A percentile compares a stretch with the other conserved stretches of the same genome.
Evolutionary conservation across 2,113 vertebrate species (phyloP).

Genomic region (Columba livia): DNA sequence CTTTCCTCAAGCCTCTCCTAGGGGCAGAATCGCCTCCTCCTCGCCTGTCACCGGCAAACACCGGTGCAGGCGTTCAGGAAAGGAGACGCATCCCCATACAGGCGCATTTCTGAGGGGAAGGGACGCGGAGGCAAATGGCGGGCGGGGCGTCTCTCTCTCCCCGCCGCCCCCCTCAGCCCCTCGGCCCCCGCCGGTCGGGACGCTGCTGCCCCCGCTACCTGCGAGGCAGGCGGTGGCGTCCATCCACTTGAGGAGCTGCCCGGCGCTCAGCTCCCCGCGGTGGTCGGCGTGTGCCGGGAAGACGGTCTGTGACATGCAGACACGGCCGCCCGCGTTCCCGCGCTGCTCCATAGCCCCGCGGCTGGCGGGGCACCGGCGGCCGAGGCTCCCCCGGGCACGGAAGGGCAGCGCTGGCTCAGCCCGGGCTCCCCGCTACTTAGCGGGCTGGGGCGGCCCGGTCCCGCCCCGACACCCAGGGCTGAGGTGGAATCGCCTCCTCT

Average conservation of each 20-base stretch:
- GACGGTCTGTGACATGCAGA: slow-evolving; percentile 73
- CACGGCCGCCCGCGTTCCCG: background rate
- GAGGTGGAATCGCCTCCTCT: background rate
- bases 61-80: too few species aligned
- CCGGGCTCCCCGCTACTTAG: background rate
- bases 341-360: background rate
- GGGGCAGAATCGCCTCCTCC: background rate
- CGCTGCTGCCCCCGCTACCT: slow-evolving; percentile 51
- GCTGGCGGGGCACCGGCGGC: background rate
- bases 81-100: background rate
- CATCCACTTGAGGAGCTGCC: slow-evolving; percentile 81
- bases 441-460: background rate
- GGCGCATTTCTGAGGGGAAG: background rate
- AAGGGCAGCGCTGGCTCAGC: too few species aligned
- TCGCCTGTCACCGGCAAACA: background rate
- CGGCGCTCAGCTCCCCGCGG: slow-evolving; percentile 70
- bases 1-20: background rate
- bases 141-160: background rate
- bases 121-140: background rate
- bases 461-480: background rate
- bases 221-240: slow-evolving; percentile 78
- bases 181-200: too few species aligned
- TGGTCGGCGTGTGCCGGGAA: slow-evolving; percentile 71
- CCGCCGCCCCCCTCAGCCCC: background rate
- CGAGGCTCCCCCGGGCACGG: background rate